phyloP scores from a whole-genome alignment of 2,797 vertebrate species.

The Enteromius thamalakanensis region DNA sequence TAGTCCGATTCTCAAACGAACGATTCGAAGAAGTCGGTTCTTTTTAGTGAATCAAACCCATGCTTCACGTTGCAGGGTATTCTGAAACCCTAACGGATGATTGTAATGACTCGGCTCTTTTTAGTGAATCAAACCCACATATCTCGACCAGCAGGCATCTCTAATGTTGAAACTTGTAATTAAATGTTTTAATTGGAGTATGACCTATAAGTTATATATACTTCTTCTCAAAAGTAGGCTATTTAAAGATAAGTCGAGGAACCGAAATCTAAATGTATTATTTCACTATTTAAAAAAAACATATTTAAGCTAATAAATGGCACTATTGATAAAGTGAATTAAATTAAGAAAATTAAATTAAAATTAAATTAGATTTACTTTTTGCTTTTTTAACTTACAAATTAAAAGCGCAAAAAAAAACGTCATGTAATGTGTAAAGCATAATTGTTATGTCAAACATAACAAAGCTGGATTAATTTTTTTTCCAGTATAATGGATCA shows the following conservation, averaged over 20 bases:
- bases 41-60: not conserved
- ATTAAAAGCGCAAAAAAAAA: not conserved
- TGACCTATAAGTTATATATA: not conserved
- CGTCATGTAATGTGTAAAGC: not conserved
- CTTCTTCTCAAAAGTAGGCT: not conserved
- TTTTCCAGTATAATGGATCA: not conserved
- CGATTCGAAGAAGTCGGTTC: not conserved
- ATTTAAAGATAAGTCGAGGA: not conserved
- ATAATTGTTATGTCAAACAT: not conserved
- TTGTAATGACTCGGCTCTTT: not conserved
- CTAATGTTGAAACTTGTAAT: conserved; percentile 3
- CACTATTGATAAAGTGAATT: not conserved
- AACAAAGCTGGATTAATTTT: not conserved
- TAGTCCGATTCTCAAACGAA: not conserved
- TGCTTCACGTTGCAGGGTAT: not conserved
- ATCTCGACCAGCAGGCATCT: no score
- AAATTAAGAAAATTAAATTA: not conserved
- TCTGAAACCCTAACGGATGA: not conserved
- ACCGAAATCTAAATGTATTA: not conserved
- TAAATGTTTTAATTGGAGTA: not conserved
- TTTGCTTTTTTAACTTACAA: not conserved
- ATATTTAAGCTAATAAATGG: no score
- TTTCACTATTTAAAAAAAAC: not conserved
- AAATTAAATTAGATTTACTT: no score
- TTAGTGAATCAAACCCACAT: not conserved